Evolutionary conservation across 2,888 invertebrate species (phyloP).

Genomic region (Agrilus biguttatus): DNA sequence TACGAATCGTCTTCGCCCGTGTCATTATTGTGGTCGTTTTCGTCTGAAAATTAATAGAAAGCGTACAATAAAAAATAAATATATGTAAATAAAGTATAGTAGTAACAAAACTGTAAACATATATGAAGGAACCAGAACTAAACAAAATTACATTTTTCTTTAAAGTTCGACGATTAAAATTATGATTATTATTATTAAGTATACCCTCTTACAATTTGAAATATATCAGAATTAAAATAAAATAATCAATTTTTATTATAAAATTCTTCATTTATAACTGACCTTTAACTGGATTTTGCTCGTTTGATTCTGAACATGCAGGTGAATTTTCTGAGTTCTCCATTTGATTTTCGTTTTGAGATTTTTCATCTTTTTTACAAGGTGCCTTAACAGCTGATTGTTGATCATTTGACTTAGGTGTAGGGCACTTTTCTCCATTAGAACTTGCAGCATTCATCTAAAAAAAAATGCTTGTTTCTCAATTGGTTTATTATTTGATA

Average conservation of each 20-base stretch:
- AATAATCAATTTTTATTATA: no score
- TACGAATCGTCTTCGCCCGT: constrained; percentile 23
- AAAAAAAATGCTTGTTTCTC: no score
- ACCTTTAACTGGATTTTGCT: no score
- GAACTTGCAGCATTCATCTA: neutral
- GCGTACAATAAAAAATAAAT: neutral
- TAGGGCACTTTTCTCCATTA: neutral
- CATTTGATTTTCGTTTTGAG: neutral
- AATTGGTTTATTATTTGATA: neutral
- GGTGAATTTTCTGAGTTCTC: no score
- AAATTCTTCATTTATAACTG: no score
- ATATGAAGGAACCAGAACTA: no score
- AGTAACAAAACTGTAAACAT: neutral
- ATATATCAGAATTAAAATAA: neutral
- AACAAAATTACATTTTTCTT: neutral
- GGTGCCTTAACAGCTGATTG: neutral
- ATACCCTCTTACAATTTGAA: neutral
- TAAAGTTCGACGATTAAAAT: neutral
- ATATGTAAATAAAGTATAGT: neutral
- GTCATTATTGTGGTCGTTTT: constrained; percentile 20
- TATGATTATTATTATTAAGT: neutral
- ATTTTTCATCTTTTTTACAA: neutral
- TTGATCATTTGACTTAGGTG: neutral
- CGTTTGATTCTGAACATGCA: no score
- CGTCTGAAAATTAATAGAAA: constrained; percentile 2